Evolutionary conservation across 1,140 invertebrate genomes (phyloP).

Genomic region (Caenorhabditis remanei): DNA sequence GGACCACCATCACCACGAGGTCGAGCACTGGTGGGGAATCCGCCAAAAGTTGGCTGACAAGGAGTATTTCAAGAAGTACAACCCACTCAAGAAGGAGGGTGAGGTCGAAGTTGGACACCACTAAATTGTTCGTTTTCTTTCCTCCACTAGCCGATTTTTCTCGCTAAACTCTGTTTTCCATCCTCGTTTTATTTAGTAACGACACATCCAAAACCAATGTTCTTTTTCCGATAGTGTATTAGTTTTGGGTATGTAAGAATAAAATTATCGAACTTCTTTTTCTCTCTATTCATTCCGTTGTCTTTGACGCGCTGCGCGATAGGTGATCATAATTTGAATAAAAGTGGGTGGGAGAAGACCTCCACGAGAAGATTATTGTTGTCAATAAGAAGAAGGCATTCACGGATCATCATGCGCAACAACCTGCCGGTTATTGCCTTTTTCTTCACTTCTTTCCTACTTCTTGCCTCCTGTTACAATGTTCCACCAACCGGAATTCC

Average conservation of each 20-base stretch:
- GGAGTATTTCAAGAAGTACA: conserved; percentile 76
- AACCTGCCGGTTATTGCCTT: conserved; percentile 39
- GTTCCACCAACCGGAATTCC: conserved; percentile 46
- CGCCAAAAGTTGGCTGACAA: conserved; percentile 72
- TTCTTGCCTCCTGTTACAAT: conserved; percentile 32
- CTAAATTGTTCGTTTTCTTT: conserved; percentile 62
- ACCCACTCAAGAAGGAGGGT: conserved; percentile 70
- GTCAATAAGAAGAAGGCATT: conserved; percentile 36
- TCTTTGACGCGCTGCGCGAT: background rate
- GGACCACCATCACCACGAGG: conserved; percentile 74
- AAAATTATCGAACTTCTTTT: conserved; percentile 51
- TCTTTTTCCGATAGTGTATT: conserved; percentile 34
- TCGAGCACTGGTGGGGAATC: conserved; percentile 73
- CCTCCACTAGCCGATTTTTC: conserved; percentile 24
- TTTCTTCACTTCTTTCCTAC: background rate
- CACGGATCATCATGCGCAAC: conserved; percentile 43
- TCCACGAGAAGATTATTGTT: conserved; percentile 33
- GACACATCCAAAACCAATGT: conserved; percentile 45
- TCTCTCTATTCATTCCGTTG: background rate
- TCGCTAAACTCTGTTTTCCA: conserved; percentile 48
- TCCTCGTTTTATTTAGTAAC: conserved; percentile 42
- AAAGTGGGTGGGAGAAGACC: conserved; percentile 13
- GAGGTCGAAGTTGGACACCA: conserved; percentile 68
- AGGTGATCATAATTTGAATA: conserved; percentile 54
- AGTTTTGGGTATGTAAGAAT: conserved; percentile 56